Evolutionary conservation across 1,140 invertebrate species (phyloP), one percentile per base, ranked within the genome.

Genomic region (Hestina assimilis): DNA sequence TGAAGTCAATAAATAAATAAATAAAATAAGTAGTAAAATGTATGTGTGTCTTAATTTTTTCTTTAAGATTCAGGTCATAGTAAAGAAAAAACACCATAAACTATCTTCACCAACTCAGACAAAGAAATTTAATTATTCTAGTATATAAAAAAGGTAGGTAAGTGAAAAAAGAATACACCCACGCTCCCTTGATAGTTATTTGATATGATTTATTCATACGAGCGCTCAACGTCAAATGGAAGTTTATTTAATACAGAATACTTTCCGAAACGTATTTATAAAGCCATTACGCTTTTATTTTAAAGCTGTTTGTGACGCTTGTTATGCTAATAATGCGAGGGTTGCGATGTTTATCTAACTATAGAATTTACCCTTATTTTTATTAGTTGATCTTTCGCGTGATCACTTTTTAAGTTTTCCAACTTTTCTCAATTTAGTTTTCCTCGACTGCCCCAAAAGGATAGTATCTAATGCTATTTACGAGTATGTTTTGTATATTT

Each of bases 191-290:
- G 82, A 85, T 86, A 85, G 80, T 84, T 80, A 83, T 83, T 79
- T 83, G 80, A 83, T 79, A 83, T 87, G 77, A 85, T 83, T 83
- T 82, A 86, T 83, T 86, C 81, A 83, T 83, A 83, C 74, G 66
- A 79, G 54, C 70, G 62, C 66, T 50, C 64, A 61, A 67, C 71
- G 74, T 76, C 75, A 75, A 70, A 81, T 79, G 78, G 76, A 82
- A 81, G 75, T 82, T 85, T 85, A 79, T 76, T 80, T 85, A 83
- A 83, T 85, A 77, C 72, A 82, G 78, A 81, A 81, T 79, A 79
- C 71, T 82, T 80, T 82, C 66, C 63, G 28, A 75, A 83, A 86
- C 77, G 69, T 82, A 81, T 86, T 86, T 86, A 83, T 79, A 83
- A 86, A 78, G 70, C 80, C 79, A 82, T 83, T 83, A 86, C 23